A percentile compares a stretch with the other conserved stretches of the same genome.
These are phyloP conservation scores for Trachymyrmex cornetzi DNA, from an alignment of 1,140 invertebrate species.

Conservation along the genomic window DNA sequence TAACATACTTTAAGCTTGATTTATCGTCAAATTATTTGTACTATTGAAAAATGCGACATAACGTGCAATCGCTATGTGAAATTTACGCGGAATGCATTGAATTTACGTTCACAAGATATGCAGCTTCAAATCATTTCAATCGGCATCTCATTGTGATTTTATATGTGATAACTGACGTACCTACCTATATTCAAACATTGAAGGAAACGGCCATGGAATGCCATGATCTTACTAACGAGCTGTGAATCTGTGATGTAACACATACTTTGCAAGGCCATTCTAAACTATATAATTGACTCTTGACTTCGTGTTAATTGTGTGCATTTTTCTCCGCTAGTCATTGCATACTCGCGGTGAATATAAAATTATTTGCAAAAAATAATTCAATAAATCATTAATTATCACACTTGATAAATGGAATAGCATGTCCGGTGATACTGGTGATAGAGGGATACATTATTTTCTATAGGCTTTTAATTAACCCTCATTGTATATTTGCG, in stretches of 20 bases:
- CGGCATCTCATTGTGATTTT: neutral
- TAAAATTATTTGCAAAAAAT: slow-evolving; percentile 5
- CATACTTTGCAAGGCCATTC: slow-evolving; percentile 53
- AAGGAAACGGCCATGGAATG: slow-evolving; percentile 54
- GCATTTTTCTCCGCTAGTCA: slow-evolving; percentile 35
- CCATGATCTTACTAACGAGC: slow-evolving; percentile 32
- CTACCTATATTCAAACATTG: neutral
- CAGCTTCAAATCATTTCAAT: neutral
- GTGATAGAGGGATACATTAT: slow-evolving; percentile 5
- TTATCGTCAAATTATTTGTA: neutral
- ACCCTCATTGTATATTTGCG: neutral
- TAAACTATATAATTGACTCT: slow-evolving; percentile 64
- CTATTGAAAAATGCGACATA: neutral
- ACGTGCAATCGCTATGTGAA: neutral
- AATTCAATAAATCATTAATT: neutral
- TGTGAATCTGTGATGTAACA: slow-evolving; percentile 39
- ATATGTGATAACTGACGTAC: neutral
- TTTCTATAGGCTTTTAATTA: slow-evolving; percentile 3
- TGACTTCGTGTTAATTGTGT: slow-evolving; percentile 64
- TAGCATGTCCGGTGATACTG: neutral
- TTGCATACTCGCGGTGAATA: slow-evolving; percentile 22
- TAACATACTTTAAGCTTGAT: slow-evolving; percentile 8
- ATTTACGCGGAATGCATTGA: neutral
- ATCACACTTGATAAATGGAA: neutral
- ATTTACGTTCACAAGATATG: neutral